Percentiles rank a stretch among this genome's conserved stretches.
Conservation (phyloP, 1,140 invertebrate genomes). For the Musca domestica region DNA sequence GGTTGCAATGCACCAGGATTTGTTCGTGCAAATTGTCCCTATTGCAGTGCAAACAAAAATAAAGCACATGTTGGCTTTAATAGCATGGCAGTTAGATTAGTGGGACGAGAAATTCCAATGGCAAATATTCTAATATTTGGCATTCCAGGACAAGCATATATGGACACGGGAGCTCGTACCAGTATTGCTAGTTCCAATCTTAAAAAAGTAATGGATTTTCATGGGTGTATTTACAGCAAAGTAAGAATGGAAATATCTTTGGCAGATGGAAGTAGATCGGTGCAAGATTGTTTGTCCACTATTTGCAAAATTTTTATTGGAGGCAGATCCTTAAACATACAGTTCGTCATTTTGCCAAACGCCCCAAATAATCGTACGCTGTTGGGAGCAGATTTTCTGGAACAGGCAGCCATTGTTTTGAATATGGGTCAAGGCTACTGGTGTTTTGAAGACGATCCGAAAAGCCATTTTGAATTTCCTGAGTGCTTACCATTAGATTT, state of each 20-base stretch:
- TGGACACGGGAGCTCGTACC: conserved; percentile 23
- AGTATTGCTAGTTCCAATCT: conserved; percentile 22
- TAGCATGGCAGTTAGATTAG: not conserved
- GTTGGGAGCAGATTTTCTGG: conserved; percentile 25
- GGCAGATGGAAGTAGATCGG: not conserved
- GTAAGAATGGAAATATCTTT: not conserved
- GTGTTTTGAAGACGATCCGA: conserved; percentile 20
- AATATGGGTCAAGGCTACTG: conserved; percentile 19
- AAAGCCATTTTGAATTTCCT: not conserved
- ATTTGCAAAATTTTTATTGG: not conserved
- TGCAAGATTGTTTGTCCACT: not conserved
- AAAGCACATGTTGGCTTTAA: conserved; percentile 6
- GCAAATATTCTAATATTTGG: not conserved
- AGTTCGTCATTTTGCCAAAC: conserved; percentile 22
- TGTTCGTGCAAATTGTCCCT: not conserved
- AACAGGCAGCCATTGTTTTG: conserved; percentile 21
- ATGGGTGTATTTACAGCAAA: not conserved
- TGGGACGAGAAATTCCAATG: conserved; percentile 14
- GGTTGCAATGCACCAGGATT: not conserved
- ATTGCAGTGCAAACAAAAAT: not conserved
- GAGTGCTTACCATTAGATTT: not conserved
- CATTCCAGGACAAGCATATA: conserved; percentile 16
- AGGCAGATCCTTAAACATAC: not conserved
- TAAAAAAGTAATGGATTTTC: conserved; percentile 1
- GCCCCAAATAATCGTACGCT: conserved; percentile 20